A percentile compares a stretch with the other conserved stretches of the same genome.
Evolutionary conservation across 2,113 vertebrate genomes (phyloP).

Genomic region (Cepphus grylle): DNA sequence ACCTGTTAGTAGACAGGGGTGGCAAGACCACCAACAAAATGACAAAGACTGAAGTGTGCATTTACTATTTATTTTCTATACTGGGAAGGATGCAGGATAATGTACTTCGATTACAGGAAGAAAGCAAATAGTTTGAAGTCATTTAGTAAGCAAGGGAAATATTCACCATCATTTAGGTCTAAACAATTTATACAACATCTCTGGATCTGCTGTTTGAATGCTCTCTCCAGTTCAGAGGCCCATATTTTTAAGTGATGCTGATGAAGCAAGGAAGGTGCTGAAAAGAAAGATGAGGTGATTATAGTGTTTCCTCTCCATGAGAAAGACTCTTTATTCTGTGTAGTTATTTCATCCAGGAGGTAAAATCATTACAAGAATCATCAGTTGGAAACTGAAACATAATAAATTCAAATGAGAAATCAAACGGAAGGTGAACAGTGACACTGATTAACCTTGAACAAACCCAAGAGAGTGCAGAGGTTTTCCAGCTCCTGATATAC

Average conservation of each 20-base stretch:
- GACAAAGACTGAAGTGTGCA: neutral
- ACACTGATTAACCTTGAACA: conserved; percentile 46
- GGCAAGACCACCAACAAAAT: neutral
- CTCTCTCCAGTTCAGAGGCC: neutral
- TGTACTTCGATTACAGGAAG: neutral
- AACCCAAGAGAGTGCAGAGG: neutral
- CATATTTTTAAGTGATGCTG: neutral
- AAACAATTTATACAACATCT: neutral
- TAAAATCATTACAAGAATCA: conserved; percentile 21
- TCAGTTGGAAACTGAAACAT: neutral
- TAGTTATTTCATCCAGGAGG: neutral
- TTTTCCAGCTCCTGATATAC: neutral
- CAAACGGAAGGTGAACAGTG: neutral
- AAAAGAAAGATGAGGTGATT: neutral
- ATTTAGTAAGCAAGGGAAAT: neutral
- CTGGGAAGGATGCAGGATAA: neutral
- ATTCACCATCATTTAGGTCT: neutral
- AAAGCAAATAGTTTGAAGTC: neutral
- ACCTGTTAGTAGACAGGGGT: neutral
- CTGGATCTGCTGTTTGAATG: neutral
- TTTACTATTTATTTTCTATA: neutral
- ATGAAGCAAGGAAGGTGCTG: neutral
- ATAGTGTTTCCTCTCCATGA: neutral
- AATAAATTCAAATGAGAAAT: conserved; percentile 54
- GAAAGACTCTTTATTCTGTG: neutral